Percentiles rank a stretch among this genome's conserved stretches.
Conservation (phyloP, 1,140 invertebrate genomes). For the Cotesia glomerata region DNA sequence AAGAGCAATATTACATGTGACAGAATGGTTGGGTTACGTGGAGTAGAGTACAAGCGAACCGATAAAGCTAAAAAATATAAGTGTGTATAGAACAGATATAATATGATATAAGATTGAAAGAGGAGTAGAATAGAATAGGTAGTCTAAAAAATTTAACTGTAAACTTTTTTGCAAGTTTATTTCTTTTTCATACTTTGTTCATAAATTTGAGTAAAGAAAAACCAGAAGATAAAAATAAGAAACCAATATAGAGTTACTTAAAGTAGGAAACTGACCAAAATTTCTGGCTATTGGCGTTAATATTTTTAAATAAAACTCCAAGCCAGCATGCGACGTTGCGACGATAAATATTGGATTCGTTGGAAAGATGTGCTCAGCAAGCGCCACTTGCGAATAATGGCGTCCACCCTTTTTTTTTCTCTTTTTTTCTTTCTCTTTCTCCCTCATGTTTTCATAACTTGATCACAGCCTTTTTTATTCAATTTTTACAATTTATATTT, state of each 20-base stretch:
- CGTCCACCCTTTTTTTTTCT: conserved; percentile 12
- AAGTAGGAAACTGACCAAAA: conserved; percentile 17
- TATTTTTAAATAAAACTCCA: conserved; percentile 50
- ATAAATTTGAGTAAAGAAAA: background rate
- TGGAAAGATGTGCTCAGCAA: conserved; percentile 43
- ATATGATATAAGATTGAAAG: conserved; percentile 19
- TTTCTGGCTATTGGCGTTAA: conserved; percentile 44
- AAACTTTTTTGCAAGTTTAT: background rate
- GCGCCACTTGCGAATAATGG: conserved; percentile 56
- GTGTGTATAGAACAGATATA: conserved; percentile 22
- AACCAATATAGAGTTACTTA: background rate
- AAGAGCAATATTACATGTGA: conserved; percentile 51
- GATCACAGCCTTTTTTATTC: background rate
- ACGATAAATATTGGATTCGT: conserved; percentile 52
- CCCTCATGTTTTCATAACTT: background rate
- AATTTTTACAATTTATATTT: background rate
- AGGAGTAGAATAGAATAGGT: background rate
- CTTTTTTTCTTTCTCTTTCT: background rate
- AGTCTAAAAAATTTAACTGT: background rate
- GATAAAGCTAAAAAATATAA: background rate
- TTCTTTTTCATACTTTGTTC: background rate
- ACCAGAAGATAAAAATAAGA: background rate
- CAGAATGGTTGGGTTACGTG: conserved; percentile 27
- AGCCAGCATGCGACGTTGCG: conserved; percentile 23
- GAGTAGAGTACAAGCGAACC: conserved; percentile 25